Base-by-base conservation (phyloP, 2,888 invertebrate species). In the Dynastes tityus region DNA sequence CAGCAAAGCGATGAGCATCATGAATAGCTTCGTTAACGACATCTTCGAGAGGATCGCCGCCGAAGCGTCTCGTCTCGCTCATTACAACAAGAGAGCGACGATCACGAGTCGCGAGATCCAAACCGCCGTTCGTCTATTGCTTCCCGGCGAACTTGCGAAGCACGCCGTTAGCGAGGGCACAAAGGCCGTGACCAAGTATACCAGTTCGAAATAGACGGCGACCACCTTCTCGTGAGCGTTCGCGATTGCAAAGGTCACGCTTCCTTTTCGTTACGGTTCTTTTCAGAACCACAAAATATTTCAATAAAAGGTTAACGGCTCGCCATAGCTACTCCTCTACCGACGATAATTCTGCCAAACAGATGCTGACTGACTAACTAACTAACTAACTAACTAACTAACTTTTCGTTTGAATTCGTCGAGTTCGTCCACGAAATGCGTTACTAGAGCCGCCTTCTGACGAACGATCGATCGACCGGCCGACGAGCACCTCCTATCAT, bases 131-230 rank as follows among this genome's bases (percentile, higher is more conserved):
- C 90, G 92, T 63, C 89, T 95, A 0, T 84, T 95, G 0, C 87
- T 95, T 2, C 95, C 95, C 0, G 94, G 94, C 5, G 94, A 95
- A 85, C 86, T 95, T 78, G 92, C 93, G 0, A 94, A 93, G 80
- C 94, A 80, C 64, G 80, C 80, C 32, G 92, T 84, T 93, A 79
- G 85, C 85, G 55, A 84, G 16, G 16, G 16, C 16, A 16, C 16
- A 16, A 16, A 16, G 16, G 16, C 16, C 16, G 16, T 16, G 16
- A 16, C 84, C 49, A 85, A 86, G 78, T 86, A 86, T 80, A 85
- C 84, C 27, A 85, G 83, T 68, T 84, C 84, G 6, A 85, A 84
- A 49, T 64, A 64, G 37, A 1, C 16, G 1, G 9, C 16, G 2
- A n/a, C 4, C 4, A 53, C n/a, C 16, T 16, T 16, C 16, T 16